phyloP scores from a whole-genome alignment of 2,797 vertebrate genomes.

The Coracias cyanogaster region DNA sequence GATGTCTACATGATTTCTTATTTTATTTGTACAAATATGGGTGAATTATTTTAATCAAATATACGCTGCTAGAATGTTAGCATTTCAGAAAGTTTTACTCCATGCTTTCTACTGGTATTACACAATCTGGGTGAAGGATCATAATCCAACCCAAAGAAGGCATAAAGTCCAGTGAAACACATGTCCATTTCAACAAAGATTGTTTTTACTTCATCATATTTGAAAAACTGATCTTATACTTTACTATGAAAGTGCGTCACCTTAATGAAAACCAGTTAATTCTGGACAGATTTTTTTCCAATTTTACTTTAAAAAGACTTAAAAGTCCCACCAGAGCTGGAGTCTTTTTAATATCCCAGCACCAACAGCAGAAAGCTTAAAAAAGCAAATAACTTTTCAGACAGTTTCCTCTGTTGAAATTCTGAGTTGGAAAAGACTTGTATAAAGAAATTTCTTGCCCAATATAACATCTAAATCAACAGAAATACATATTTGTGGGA shows the following conservation, averaged over 20 bases:
- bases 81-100: not conserved
- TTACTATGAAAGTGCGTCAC: not conserved
- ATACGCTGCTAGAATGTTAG: not conserved
- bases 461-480: not conserved
- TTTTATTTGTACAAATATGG: not conserved
- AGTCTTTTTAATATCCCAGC: not conserved
- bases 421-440: not conserved
- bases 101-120: not conserved
- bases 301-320: not conserved
- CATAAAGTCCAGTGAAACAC: not conserved
- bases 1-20: not conserved
- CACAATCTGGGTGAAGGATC: not conserved
- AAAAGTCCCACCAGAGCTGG: not conserved
- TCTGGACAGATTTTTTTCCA: not conserved
- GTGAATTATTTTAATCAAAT: not conserved
- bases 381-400: not conserved
- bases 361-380: not conserved
- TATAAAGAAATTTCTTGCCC: not conserved
- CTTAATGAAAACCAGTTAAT: not conserved
- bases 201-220: not conserved
- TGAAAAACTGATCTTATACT: not conserved
- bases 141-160: not conserved
- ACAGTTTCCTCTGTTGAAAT: not conserved
- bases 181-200: not conserved
- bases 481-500: not conserved